Evolutionary conservation across 1,140 invertebrate species (phyloP), one percentile per base, ranked within the genome.

Genomic region (Zaprionus africanus): DNA sequence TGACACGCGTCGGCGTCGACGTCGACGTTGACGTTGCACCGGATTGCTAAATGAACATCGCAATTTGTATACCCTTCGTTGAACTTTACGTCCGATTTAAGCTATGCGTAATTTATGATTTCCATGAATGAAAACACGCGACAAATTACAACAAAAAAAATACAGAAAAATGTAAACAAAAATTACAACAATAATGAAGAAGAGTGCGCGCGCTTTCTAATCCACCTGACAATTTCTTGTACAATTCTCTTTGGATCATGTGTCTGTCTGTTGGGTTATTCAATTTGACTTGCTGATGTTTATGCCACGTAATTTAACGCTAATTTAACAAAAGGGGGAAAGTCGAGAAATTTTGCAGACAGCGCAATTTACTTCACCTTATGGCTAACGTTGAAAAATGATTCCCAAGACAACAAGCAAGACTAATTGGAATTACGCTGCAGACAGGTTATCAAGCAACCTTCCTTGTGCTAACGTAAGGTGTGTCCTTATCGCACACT

Each of bases 221-320:
- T 46, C 9, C 41, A 46, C n/a, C 41, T 57, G 19, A 54, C n/a
- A 66, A 67, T 71, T 41, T 71, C 46, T 54, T 57, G 24, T 51
- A n/a, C 43, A 28, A n/a, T 78, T 63, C 26, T 41, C 5, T 7
- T 26, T 24, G 17, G 7, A 38, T 70, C 43, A 17, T 65, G 53
- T 53, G 70, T 59, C 12, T 53, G 70, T 59, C 12, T 66, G 49
- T 61, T 57, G 78, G 59, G 56, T 79, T 72, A 61, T 74, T 51
- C 53, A 22, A 88, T 87, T 87, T 73, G 78, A 81, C 56, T 88
- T 87, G 84, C 67, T 73, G 41, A 88, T 76, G 58, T 28, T 34
- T 51, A 19, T 57, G 74, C 57, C 65, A 78, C 77, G 73, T 76
- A 78, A 83, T 74, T 73, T 79, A 74, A 59, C 38, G 46, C 49